Base-by-base conservation (phyloP, 2,797 vertebrate genomes). In the Acrossocheilus wenchowensis region DNA sequence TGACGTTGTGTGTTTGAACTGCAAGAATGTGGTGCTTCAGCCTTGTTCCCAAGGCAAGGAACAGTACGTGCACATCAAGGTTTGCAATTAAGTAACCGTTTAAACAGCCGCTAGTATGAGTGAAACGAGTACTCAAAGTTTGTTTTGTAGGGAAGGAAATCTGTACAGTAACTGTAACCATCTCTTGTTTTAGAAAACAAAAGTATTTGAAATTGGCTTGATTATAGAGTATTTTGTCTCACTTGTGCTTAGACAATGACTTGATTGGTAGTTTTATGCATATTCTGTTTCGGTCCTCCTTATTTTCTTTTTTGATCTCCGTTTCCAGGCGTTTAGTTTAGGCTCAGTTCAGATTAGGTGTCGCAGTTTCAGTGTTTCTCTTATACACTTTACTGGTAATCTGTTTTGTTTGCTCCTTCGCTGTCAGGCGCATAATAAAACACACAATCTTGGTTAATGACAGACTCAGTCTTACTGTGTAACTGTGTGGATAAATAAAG, bases 1-100 rank as follows among this genome's bases (percentile, higher is more conserved):
- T 48, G 78, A 34, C 52, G 26, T 68, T 68, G 12, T 45, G 36
- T 50, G 75, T 80, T 30, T 69, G 69, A 82, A 69, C 66, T 50
- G 23, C 57, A 88, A 85, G 87, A 88, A 87, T 85, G 86, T 78
- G 39, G 85, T 50, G 84, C 68, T 54, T 87, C 87, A 88, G 89
- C 88, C 89, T 90, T 90, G 89, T 83, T 88, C 84, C 88, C 88
- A 89, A 89, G 88, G 86, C 85, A 86, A 83, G 84, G 89, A 90
- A 90, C 89, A 87, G 79, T 73, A 66, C 62, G 87, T 89, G 80
- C 87, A 52, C 81, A 85, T 87, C 89, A 90, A 88, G 87, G 89
- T 88, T 90, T 72, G 39, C 66, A 74, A 50, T 66, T 60, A 78
- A 86, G 77, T 68, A 69, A 54, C 39, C 73, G 80, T 88, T 81